Percentiles rank a stretch among this genome's conserved stretches.
Conservation (phyloP, 2,888 invertebrate genomes). For the Papilio protenor region DNA sequence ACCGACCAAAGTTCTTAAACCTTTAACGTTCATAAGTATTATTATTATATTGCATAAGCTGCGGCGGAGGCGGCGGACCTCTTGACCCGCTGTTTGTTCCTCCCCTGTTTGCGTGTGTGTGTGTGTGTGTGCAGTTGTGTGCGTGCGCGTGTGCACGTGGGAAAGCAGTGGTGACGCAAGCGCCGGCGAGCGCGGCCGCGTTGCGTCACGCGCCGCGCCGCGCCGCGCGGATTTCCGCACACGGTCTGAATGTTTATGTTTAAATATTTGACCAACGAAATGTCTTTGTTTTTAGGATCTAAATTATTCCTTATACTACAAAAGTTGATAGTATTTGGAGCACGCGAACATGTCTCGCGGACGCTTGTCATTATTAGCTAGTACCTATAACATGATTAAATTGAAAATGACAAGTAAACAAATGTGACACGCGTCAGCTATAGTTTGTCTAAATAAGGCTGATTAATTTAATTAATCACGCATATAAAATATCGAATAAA, state of each 20-base stretch:
- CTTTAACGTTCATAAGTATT: neutral
- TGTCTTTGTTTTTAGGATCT: neutral
- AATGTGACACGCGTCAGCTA: too few relatives aligned
- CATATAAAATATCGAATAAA: too few relatives aligned
- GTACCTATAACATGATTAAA: too few relatives aligned
- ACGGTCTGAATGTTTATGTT: constrained; percentile 6
- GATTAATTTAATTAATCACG: too few relatives aligned
- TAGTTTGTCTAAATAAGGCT: too few relatives aligned
- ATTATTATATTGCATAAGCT: neutral
- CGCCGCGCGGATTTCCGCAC: constrained; percentile 36
- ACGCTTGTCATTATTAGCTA: too few relatives aligned
- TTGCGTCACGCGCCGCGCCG: constrained; percentile 46
- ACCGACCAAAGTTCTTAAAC: neutral
- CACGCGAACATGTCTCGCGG: too few relatives aligned
- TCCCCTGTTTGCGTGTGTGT: constrained; percentile 30
- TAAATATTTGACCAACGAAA: constrained; percentile 19
- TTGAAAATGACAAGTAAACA: too few relatives aligned
- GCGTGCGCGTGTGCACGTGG: constrained; percentile 47
- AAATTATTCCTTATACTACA: too few relatives aligned
- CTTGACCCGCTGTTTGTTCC: neutral
- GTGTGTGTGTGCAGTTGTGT: constrained; percentile 51
- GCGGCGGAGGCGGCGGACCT: neutral
- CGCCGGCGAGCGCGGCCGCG: constrained; percentile 14
- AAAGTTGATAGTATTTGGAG: neutral
- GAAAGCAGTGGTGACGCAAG: constrained; percentile 52